These are phyloP conservation scores for Augiades crinisus DNA, from an alignment of 2,888 invertebrate genomes.

Conservation along the genomic window DNA sequence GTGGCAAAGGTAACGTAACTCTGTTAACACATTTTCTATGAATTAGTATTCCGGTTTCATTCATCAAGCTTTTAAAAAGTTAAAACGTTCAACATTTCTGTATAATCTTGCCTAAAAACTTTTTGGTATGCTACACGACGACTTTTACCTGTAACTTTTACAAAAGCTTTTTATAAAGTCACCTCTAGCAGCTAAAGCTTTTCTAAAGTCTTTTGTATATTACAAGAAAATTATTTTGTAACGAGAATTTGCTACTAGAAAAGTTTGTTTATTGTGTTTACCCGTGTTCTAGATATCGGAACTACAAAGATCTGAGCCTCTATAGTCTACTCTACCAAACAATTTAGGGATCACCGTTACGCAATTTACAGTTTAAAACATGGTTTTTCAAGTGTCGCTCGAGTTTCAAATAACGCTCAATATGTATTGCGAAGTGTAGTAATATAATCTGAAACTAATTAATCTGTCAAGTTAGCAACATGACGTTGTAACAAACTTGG, in stretches of 20 bases:
- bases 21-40: too few relatives aligned
- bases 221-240: background rate
- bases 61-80: too few relatives aligned
- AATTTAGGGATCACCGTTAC: too few relatives aligned
- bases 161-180: background rate
- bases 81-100: background rate
- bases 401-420: background rate
- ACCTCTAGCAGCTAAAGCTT: background rate
- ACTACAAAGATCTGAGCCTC: too few relatives aligned
- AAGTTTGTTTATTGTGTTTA: background rate
- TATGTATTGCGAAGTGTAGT: conserved; percentile 28
- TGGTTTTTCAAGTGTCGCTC: too few relatives aligned
- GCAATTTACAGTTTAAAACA: too few relatives aligned
- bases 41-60: too few relatives aligned
- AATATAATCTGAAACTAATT: conserved; percentile 51
- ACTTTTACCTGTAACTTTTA: background rate
- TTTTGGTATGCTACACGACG: background rate
- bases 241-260: background rate
- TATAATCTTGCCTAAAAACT: background rate
- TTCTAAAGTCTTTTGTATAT: background rate
- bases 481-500: conserved; percentile 39
- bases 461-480: conserved; percentile 53
- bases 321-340: too few relatives aligned
- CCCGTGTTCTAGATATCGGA: too few relatives aligned
- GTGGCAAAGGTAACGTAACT: too few relatives aligned